Conservation (phyloP, 2,888 invertebrate species). For the Ophraella communa region DNA sequence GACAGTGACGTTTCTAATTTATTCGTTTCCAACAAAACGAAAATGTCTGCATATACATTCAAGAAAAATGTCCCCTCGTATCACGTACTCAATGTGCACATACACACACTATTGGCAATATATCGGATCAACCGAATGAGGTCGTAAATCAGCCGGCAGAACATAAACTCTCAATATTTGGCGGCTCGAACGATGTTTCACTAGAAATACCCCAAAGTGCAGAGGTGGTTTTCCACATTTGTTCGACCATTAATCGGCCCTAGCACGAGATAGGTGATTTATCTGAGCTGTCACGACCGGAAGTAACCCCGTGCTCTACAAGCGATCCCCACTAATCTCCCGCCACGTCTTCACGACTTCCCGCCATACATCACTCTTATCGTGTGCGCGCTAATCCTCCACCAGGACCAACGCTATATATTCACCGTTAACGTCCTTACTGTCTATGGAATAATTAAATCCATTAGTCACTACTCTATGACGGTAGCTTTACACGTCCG, state of each 20-base stretch:
- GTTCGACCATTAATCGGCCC: conserved; percentile 59
- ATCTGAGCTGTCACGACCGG: conserved; percentile 59
- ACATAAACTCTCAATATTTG: conserved; percentile 49
- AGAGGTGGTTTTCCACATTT: conserved; percentile 60
- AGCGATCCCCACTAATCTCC: conserved; percentile 59
- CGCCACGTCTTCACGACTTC: conserved; percentile 59
- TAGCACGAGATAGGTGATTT: conserved; percentile 56
- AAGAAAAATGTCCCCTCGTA: conserved; percentile 27
- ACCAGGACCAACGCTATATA: conserved; percentile 51
- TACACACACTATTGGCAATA: conserved; percentile 31
- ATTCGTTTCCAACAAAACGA: too few species aligned
- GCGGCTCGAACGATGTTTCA: conserved; percentile 47
- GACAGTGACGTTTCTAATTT: too few species aligned
- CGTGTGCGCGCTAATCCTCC: conserved; percentile 54
- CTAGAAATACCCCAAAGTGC: conserved; percentile 52
- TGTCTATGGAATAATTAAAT: conserved; percentile 47
- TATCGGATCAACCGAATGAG: conserved; percentile 33
- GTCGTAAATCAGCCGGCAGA: conserved; percentile 43
- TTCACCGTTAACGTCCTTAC: conserved; percentile 40
- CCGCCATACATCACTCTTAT: conserved; percentile 59
- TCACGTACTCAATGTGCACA: conserved; percentile 23
- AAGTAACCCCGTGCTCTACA: conserved; percentile 59
- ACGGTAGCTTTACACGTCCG: background rate
- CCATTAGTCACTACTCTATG: conserved; percentile 36
- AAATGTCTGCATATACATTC: too few species aligned